Evolutionary conservation across 2,888 invertebrate species (phyloP).

Genomic region (Myathropa florea): DNA sequence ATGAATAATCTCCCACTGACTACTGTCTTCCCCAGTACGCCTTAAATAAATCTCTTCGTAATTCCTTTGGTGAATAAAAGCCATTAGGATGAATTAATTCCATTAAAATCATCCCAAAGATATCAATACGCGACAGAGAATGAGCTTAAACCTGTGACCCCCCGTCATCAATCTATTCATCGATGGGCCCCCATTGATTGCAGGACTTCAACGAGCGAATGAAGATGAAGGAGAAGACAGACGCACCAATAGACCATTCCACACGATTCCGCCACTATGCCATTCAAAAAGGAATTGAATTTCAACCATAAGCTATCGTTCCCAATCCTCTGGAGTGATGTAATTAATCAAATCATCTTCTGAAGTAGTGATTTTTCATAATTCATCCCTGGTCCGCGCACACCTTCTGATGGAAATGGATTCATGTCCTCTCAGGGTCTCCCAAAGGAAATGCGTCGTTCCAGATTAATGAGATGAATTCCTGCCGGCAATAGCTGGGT

Average conservation of each 20-base stretch:
- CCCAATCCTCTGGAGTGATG: slow-evolving; percentile 62
- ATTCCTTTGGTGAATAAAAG: slow-evolving; percentile 57
- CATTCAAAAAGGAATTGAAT: slow-evolving; percentile 50
- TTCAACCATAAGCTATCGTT: slow-evolving; percentile 68
- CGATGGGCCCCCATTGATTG: slow-evolving; percentile 57
- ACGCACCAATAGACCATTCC: slow-evolving; percentile 3
- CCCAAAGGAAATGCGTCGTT: slow-evolving; percentile 39
- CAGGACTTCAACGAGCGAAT: slow-evolving; percentile 18
- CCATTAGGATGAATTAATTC: slow-evolving; percentile 68
- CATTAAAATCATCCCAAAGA: slow-evolving; percentile 63
- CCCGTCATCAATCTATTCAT: slow-evolving; percentile 68
- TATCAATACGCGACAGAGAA: slow-evolving; percentile 17
- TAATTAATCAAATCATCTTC: slow-evolving; percentile 69
- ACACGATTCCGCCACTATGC: slow-evolving; percentile 19
- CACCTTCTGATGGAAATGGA: slow-evolving; percentile 23
- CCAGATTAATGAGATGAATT: slow-evolving; percentile 50
- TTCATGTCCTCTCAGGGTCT: slow-evolving; percentile 38
- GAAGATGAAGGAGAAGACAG: slow-evolving; percentile 19
- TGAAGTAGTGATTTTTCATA: slow-evolving; percentile 67
- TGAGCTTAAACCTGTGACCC: slow-evolving; percentile 37
- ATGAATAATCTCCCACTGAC: slow-evolving; percentile 17
- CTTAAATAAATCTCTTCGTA: slow-evolving; percentile 50
- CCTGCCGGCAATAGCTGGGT: slow-evolving; percentile 1
- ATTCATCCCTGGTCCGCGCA: slow-evolving; percentile 22
- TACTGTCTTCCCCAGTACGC: slow-evolving; percentile 19